phyloP scores from a whole-genome alignment of 2,113 vertebrate genomes.

The Mohoua ochrocephala region DNA sequence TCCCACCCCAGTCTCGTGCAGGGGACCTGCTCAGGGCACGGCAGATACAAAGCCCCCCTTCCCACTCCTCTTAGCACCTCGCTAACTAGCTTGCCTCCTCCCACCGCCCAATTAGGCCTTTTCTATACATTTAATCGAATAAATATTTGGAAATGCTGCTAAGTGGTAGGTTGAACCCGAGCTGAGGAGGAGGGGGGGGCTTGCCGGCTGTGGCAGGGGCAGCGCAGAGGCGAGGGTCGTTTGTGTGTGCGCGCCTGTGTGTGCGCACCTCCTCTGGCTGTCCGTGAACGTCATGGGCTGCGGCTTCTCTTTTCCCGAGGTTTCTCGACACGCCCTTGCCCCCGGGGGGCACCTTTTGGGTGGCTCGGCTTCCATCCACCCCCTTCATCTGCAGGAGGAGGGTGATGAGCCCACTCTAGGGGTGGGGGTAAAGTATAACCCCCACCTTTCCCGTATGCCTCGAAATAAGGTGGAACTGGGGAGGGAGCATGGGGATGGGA shows the following conservation, averaged over 20 bases:
- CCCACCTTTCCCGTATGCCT: neutral
- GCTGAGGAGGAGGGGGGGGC: neutral
- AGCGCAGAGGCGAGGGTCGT: neutral
- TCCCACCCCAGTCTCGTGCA: neutral
- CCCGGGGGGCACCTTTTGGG: neutral
- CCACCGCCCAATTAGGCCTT: neutral
- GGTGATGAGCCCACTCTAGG: neutral
- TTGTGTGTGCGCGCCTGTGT: neutral
- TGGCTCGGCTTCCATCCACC: neutral
- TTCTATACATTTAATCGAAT: conserved; percentile 1
- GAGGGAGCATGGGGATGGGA: neutral
- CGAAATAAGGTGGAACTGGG: neutral
- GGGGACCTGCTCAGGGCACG: neutral
- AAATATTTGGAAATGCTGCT: conserved; percentile 40
- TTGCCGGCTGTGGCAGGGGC: neutral
- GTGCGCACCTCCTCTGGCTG: too few relatives aligned
- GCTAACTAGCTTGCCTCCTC: neutral
- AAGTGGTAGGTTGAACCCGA: neutral
- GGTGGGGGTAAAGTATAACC: too few relatives aligned
- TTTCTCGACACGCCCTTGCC: neutral
- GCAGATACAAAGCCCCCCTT: neutral
- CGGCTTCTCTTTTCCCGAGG: neutral
- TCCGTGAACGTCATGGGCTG: neutral
- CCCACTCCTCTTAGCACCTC: neutral
- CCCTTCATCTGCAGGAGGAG: neutral